Evolutionary conservation across 2,797 vertebrate species (phyloP).

Genomic region (Thunnus albacares): DNA sequence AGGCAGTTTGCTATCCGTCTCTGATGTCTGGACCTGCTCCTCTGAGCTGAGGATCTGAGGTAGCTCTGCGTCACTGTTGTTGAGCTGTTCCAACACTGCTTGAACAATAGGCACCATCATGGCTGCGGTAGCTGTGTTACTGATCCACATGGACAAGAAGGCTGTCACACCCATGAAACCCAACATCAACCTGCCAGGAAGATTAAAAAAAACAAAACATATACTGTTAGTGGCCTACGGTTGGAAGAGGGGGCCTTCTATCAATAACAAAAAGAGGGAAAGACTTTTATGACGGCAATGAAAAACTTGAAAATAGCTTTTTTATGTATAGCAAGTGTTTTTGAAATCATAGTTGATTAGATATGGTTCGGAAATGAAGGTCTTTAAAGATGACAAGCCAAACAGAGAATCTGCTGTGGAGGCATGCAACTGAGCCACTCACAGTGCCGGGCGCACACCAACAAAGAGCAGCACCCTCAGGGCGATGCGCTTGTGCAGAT

Average conservation of each 20-base stretch:
- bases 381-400: background rate
- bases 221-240: conserved; percentile 7
- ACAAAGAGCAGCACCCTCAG: conserved; percentile 91
- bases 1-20: conserved; percentile 76
- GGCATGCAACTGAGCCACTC: conserved; percentile 67
- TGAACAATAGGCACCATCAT: conserved; percentile 99
- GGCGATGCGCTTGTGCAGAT: conserved; percentile 96
- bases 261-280: conserved; percentile 48
- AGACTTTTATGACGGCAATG: conserved; percentile 27
- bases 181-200: conserved; percentile 91
- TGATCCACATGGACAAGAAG: conserved; percentile 99
- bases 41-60: conserved; percentile 71
- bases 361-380: background rate
- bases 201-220: background rate
- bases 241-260: background rate
- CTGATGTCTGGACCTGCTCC: conserved; percentile 60
- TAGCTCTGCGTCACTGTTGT: conserved; percentile 77
- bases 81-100: conserved; percentile 92
- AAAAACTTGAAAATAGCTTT: background rate
- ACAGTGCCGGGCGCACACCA: conserved; percentile 94
- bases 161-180: conserved; percentile 97
- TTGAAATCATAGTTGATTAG: conserved; percentile 23
- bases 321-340: conserved; percentile 24
- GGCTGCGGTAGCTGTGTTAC: conserved; percentile 97
- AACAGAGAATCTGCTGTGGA: background rate